Conservation (phyloP, 2,113 vertebrate species). For the Spilogale gracilis region DNA sequence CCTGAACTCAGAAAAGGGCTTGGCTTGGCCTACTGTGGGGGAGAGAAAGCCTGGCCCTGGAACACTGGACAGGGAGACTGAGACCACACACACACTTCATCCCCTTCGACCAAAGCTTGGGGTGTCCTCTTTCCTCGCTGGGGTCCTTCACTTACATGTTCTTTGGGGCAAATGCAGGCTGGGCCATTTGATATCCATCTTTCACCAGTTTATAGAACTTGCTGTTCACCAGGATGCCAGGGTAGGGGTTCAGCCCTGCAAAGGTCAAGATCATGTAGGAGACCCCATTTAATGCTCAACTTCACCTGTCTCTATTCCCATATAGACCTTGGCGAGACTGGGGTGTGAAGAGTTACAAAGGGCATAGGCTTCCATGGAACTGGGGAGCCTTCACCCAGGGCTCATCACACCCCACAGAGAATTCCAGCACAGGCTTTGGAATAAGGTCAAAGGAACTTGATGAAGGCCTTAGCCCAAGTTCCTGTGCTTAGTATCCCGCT, state of each 20-base stretch:
- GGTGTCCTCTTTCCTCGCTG: accelerated
- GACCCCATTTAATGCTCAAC: accelerated
- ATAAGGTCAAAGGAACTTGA: background rate
- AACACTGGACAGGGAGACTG: background rate
- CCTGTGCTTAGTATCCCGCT: background rate
- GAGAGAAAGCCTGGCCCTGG: background rate
- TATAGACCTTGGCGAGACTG: background rate
- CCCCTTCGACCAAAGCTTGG: background rate
- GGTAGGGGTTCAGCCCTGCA: conserved; percentile 96
- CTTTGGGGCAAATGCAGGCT: conserved; percentile 93
- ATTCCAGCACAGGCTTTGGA: background rate
- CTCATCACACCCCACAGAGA: background rate
- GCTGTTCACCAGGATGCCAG: conserved; percentile 95
- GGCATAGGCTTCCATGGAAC: background rate
- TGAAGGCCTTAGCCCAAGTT: background rate
- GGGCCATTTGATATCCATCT: conserved; percentile 96
- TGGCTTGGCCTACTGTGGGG: background rate
- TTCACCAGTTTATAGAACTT: conserved; percentile 99
- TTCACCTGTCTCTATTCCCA: background rate
- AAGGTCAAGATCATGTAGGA: background rate
- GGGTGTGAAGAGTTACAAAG: background rate
- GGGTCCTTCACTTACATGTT: conserved; percentile 91
- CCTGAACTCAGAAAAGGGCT: background rate
- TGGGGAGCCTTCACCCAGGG: background rate
- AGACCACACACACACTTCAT: too few relatives aligned